These are phyloP conservation scores for Nestor notabilis DNA, from an alignment of 2,113 vertebrate species.

Conservation along the genomic window DNA sequence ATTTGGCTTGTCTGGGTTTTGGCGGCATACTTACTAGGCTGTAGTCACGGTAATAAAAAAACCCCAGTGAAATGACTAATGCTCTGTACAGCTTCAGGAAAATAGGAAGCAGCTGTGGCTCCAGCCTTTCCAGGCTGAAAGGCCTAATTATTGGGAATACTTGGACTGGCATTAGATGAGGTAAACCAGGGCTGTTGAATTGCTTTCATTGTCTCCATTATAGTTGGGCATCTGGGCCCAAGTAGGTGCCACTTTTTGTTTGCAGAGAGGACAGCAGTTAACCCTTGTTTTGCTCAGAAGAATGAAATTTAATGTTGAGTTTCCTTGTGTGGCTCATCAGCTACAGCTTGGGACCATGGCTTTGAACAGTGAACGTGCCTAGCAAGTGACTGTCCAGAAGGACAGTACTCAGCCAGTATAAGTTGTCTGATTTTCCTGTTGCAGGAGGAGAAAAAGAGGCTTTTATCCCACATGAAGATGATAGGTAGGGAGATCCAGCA, in stretches of 20 bases:
- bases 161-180: conserved; percentile 46
- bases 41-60: conserved; percentile 23
- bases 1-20: conserved; percentile 8
- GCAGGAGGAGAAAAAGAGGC: not conserved
- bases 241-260: conserved; percentile 18
- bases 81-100: conserved; percentile 41
- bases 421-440: not conserved
- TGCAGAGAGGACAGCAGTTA: not conserved
- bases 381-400: not conserved
- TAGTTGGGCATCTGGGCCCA: conserved; percentile 3
- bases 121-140: conserved; percentile 60
- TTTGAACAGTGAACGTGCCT: not conserved
- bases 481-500: not conserved
- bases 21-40: not conserved
- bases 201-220: conserved; percentile 20
- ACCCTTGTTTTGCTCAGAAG: not conserved
- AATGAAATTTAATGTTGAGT: not conserved
- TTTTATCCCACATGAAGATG: not conserved
- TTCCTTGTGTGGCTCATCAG: not conserved
- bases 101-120: conserved; percentile 66
- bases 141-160: conserved; percentile 57
- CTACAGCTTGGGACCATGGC: not conserved
- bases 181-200: conserved; percentile 29
- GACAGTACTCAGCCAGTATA: not conserved
- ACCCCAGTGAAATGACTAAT: conserved; percentile 51